Conservation (phyloP, 2,888 invertebrate genomes). For the Branchellion lobata region DNA sequence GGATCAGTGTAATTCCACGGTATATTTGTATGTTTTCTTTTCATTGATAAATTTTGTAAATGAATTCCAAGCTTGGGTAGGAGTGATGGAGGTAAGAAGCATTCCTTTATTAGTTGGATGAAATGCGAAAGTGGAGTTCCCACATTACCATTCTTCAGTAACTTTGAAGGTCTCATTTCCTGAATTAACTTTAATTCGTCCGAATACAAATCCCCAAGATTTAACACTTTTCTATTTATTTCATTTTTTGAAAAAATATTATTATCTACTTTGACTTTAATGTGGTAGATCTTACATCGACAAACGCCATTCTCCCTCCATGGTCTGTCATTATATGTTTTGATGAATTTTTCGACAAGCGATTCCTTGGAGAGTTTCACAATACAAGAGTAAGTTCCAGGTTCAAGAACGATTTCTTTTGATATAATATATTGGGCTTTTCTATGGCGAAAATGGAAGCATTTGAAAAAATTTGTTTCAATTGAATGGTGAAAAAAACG, state of each 20-base stretch:
- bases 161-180: conserved; percentile 59
- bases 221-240: not conserved
- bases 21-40: conserved; percentile 63
- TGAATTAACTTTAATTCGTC: conserved; percentile 49
- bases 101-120: conserved; percentile 63
- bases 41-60: conserved; percentile 58
- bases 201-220: not conserved
- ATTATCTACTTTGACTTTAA: not conserved
- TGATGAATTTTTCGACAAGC: not conserved
- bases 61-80: conserved; percentile 63
- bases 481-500: conserved; percentile 16
- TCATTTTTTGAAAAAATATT: not conserved
- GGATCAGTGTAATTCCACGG: conserved; percentile 61
- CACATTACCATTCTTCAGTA: conserved; percentile 67
- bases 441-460: conserved; percentile 35
- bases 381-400: conserved; percentile 13
- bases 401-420: not conserved
- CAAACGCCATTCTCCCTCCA: not conserved
- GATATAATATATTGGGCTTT: conserved; percentile 3
- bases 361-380: conserved; percentile 13
- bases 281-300: not conserved
- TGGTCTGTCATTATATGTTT: not conserved
- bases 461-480: conserved; percentile 28
- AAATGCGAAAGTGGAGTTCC: conserved; percentile 66
- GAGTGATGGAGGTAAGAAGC: conserved; percentile 63